Percentiles rank a stretch among this genome's conserved stretches.
These are phyloP conservation scores for Rotaria socialis DNA, from an alignment of 2,888 invertebrate genomes.

Conservation along the genomic window DNA sequence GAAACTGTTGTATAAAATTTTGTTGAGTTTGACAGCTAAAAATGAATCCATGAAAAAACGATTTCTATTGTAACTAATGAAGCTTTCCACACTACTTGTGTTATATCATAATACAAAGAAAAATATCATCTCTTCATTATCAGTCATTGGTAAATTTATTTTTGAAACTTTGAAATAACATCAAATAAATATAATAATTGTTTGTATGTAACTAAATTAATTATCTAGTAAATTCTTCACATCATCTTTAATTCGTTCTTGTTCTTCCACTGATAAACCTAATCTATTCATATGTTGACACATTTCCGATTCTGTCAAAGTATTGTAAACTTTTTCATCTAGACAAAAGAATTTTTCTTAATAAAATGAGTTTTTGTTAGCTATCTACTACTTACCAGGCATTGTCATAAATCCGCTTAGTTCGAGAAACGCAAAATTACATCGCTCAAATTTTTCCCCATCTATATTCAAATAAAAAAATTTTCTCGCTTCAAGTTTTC, in stretches of 20 bases:
- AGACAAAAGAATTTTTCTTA: background rate
- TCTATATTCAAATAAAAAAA: background rate
- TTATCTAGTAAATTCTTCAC: background rate
- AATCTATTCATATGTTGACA: background rate
- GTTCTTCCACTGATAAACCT: background rate
- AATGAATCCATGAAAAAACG: too few relatives aligned
- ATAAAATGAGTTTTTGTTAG: background rate
- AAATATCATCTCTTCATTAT: too few relatives aligned
- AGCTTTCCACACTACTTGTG: too few relatives aligned
- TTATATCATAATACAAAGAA: too few relatives aligned
- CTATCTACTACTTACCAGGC: background rate
- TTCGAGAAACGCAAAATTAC: background rate
- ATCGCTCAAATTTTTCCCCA: background rate
- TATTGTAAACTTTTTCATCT: background rate
- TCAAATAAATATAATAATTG: too few relatives aligned
- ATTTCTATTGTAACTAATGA: too few relatives aligned
- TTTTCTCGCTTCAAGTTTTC: background rate
- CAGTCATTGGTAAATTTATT: too few relatives aligned
- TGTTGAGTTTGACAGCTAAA: too few relatives aligned
- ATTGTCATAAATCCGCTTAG: background rate
- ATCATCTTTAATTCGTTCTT: background rate
- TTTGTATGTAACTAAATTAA: background rate
- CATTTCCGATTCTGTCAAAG: background rate
- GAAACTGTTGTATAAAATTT: too few relatives aligned
- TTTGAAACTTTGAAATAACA: too few relatives aligned